Evolutionary conservation across 2,888 invertebrate genomes (phyloP), one percentile per base, ranked within the genome.

Genomic region (Diploptera punctata): DNA sequence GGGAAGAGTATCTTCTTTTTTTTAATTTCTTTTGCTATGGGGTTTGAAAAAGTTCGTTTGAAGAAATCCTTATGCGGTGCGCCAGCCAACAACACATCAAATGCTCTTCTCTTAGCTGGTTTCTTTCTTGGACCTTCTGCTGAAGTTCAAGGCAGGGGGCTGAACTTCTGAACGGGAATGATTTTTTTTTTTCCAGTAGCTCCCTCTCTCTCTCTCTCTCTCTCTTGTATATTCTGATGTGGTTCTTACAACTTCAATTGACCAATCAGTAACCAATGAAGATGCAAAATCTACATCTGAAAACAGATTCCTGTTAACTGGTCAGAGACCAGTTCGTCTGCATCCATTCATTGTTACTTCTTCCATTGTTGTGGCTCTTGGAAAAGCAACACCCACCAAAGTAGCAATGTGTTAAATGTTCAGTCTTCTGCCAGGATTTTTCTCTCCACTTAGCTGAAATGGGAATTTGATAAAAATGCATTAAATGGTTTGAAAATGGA

Each of bases 341-440:
- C 33, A 65, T 13, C 43, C 65, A 65, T 43, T 65, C 3, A 65
- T 65, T 5, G 43, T n/a, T n/a, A n/a, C 65, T 43, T 18, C 43
- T 19, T 16, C 3, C 43, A 65, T 65, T 19, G 65, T 65, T 65
- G 43, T 43, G 19, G 19, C 65, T n/a, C 24, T 10, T 60, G 60
- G 60, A 49, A 49, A 49, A 4, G 49, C 18, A 5, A n/a, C 49
- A 13, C 49, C 18, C 10, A 49, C 18, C n/a, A n/a, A n/a, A n/a
- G n/a, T n/a, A n/a, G n/a, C n/a, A n/a, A n/a, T n/a, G n/a, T n/a
- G n/a, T n/a, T n/a, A n/a, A n/a, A n/a, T n/a, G n/a, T n/a, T n/a
- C n/a, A n/a, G n/a, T n/a, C n/a, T n/a, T n/a, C n/a, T n/a, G n/a
- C n/a, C n/a, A n/a, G n/a, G n/a, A n/a, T n/a, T n/a, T n/a, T n/a